phyloP scores from a whole-genome alignment of 2,113 vertebrate genomes.

The Dasyurus viverrinus region DNA sequence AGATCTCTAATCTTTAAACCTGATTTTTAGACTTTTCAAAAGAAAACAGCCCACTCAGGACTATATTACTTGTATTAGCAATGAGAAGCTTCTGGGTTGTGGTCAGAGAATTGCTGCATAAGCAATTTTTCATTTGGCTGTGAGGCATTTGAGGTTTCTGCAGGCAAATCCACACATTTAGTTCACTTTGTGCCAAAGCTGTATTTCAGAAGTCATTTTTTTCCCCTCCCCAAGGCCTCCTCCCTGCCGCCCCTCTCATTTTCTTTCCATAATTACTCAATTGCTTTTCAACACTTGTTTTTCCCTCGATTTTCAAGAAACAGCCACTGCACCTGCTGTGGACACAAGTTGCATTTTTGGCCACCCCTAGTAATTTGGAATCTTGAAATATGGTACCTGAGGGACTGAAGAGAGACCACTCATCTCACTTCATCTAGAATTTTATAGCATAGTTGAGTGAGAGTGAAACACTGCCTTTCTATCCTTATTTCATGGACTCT shows the following conservation, averaged over 20 bases:
- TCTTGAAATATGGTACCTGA: slow-evolving; percentile 37
- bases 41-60: neutral
- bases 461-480: neutral
- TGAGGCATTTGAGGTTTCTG: slow-evolving; percentile 1
- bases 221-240: neutral
- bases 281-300: slow-evolving; percentile 38
- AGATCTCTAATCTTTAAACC: neutral
- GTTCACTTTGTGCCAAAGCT: slow-evolving; percentile 24
- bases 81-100: neutral
- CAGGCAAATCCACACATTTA: neutral
- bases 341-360: neutral
- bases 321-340: neutral
- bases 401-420: neutral
- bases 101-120: neutral
- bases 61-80: neutral
- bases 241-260: neutral
- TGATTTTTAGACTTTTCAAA: slow-evolving; percentile 10
- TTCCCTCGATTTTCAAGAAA: slow-evolving; percentile 14
- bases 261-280: slow-evolving; percentile 31
- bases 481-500: slow-evolving; percentile 24
- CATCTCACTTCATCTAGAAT: neutral
- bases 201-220: slow-evolving; percentile 10
- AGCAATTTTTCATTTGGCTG: slow-evolving; percentile 28
- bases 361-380: slow-evolving; percentile 10
- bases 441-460: neutral